Evolutionary conservation across 2,113 vertebrate genomes (phyloP).

Genomic region (Notothenia rossii): DNA sequence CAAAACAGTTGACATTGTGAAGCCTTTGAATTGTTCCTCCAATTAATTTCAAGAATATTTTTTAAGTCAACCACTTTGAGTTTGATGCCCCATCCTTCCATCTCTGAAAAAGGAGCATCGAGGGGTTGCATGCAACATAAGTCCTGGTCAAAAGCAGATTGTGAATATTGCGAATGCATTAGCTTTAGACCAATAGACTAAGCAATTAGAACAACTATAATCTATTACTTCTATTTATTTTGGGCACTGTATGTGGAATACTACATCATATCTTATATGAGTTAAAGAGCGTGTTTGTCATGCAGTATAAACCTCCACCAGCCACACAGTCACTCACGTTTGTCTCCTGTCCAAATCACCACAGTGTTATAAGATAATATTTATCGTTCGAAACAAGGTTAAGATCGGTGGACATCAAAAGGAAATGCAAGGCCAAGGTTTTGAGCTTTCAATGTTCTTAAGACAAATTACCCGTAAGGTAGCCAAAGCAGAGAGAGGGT

Average conservation of each 20-base stretch:
- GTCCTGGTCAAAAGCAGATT: neutral
- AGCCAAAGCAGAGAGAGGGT: constrained; percentile 13
- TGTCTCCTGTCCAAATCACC: neutral
- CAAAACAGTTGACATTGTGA: neutral
- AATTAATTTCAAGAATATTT: neutral
- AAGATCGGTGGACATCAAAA: neutral
- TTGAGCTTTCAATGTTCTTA: neutral
- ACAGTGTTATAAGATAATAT: neutral
- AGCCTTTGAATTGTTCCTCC: neutral
- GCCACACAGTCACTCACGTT: neutral
- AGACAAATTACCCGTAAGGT: constrained; percentile 26
- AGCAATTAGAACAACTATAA: neutral
- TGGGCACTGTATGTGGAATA: neutral
- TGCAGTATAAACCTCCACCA: neutral
- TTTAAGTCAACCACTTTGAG: neutral
- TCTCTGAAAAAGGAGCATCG: neutral
- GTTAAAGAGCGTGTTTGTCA: neutral
- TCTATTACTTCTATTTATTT: neutral
- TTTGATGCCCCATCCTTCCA: neutral
- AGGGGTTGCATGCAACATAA: neutral
- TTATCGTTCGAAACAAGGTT: neutral
- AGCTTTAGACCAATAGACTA: neutral
- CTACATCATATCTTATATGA: neutral
- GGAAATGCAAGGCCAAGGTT: neutral
- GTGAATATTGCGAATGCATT: neutral